Conservation (phyloP, 2,113 vertebrate species). For the Caretta caretta region DNA sequence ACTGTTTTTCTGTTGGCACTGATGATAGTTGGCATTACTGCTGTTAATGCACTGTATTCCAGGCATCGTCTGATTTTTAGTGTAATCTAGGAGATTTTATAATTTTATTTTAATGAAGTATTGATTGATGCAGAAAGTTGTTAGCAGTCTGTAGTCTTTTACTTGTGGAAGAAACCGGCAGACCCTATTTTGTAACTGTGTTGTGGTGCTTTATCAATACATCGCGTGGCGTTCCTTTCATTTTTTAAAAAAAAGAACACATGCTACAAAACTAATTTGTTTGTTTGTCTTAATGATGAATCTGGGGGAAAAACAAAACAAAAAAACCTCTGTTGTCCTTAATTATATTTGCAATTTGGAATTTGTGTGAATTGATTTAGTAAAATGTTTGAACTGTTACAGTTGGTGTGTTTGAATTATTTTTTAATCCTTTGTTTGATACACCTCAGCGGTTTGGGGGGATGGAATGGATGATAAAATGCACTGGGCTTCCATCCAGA, state of each 20-base stretch:
- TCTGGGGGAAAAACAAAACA: slow-evolving; percentile 72
- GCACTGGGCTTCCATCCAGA: fast-evolving
- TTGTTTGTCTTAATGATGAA: slow-evolving; percentile 87
- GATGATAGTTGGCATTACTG: slow-evolving; percentile 84
- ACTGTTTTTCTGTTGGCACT: slow-evolving; percentile 85
- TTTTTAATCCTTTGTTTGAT: neutral
- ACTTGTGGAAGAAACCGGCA: slow-evolving; percentile 71
- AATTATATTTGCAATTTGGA: slow-evolving; percentile 89
- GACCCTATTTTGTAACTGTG: slow-evolving; percentile 83
- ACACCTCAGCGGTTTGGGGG: neutral
- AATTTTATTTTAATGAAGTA: slow-evolving; percentile 86
- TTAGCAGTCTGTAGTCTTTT: slow-evolving; percentile 77
- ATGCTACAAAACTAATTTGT: slow-evolving; percentile 81
- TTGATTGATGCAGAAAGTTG: slow-evolving; percentile 72
- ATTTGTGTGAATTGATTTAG: slow-evolving; percentile 91
- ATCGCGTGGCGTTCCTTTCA: slow-evolving; percentile 79
- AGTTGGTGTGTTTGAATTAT: slow-evolving; percentile 51
- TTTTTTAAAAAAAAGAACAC: slow-evolving; percentile 75
- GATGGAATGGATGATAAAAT: fast-evolving
- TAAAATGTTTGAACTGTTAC: slow-evolving; percentile 87
- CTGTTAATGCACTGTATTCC: slow-evolving; percentile 85
- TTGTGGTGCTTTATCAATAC: slow-evolving; percentile 84
- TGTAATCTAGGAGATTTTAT: slow-evolving; percentile 87
- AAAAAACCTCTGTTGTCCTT: slow-evolving; percentile 77
- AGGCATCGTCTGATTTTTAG: slow-evolving; percentile 82